Evolutionary conservation across 2,888 invertebrate species (phyloP).

Genomic region (Tipula confusa): DNA sequence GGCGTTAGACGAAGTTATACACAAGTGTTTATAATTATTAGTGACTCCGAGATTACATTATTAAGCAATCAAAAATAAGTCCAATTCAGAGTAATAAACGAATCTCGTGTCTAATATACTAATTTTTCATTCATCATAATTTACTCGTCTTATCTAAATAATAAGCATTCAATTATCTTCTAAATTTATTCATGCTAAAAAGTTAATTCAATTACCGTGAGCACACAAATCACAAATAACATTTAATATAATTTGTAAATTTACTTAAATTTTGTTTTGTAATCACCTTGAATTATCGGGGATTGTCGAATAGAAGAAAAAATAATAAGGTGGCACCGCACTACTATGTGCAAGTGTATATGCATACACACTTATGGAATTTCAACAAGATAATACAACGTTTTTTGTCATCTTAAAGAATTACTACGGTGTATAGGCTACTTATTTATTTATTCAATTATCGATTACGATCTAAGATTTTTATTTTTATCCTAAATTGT

Average conservation of each 20-base stretch:
- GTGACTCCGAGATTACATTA: too few relatives aligned
- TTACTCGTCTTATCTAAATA: background rate
- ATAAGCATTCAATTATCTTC: background rate
- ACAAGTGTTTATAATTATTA: too few relatives aligned
- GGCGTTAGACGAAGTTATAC: too few relatives aligned
- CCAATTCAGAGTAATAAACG: too few relatives aligned
- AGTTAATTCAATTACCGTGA: background rate
- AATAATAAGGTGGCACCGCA: background rate
- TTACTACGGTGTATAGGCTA: background rate
- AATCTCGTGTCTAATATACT: too few relatives aligned
- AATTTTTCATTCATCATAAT: too few relatives aligned
- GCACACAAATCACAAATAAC: background rate
- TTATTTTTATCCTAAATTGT: background rate
- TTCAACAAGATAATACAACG: background rate
- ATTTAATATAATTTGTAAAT: background rate
- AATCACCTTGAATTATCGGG: background rate
- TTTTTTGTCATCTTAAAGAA: background rate
- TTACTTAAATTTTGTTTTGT: background rate
- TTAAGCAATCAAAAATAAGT: too few relatives aligned
- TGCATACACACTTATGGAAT: background rate
- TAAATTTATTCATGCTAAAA: background rate
- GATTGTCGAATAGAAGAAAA: background rate
- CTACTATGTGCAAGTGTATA: background rate
- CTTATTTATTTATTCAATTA: background rate
- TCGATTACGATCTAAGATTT: background rate